Base-by-base conservation (phyloP, 2,888 invertebrate species). In the Choreutis nemorana region DNA sequence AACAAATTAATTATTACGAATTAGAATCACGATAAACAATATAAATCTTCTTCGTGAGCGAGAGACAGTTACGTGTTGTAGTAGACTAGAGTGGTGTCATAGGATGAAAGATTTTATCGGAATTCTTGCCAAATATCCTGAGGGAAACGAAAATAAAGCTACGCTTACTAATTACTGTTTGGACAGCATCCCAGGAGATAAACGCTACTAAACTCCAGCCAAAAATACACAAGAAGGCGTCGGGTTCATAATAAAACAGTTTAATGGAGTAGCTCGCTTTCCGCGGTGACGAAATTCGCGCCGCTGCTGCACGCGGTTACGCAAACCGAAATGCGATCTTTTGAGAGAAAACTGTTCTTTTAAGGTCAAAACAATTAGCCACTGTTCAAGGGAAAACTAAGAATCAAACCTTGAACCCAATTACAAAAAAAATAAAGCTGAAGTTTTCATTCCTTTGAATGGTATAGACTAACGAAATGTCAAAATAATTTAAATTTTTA, bases 201-300 rank as follows among this genome's bases (percentile, higher is more conserved):
- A 77, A 77, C 72, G 73, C 70, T n/a, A n/a, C 75, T 65, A 73
- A 73, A 68, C 72, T 62, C 56, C 72, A 61, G 72, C 77, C 73
- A 73, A 78, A 78, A 78, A 78, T 77, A 78, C 67, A 70, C 65
- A 67, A 72, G 67, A 77, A 73, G 77, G 77, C 77, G 77, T 65
- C 75, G 68, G 57, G 72, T 77, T 71, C 75, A 75, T 77, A 78
- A 77, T 78, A 78, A 77, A 78, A 77, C 77, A 73, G 77, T 78
- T 77, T 78, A 78, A 78, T 77, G 77, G 77, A 75, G 77, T 75
- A 73, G 66, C 75, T 70, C 75, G 73, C 65, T 77, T 78, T 72
- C 77, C 77, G 75, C 65, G 71, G 73, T 77, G 77, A 75, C 73
- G 77, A 78, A 77, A 78, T 72, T 62, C 55, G 65, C 71, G 68